Conservation (phyloP, 2,888 invertebrate species). For the Stenotaenia linearis region DNA sequence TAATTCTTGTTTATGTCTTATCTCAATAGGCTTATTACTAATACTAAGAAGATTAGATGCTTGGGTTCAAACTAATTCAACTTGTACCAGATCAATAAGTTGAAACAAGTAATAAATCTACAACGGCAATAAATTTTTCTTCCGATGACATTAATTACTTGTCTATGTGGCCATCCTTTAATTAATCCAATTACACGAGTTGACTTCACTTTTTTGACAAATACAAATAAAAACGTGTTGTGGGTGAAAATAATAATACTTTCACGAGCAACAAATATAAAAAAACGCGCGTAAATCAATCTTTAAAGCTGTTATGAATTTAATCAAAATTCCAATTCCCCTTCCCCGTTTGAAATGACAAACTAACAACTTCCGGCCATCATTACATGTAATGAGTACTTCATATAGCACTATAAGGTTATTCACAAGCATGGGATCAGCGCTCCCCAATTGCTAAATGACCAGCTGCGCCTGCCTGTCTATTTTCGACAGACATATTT, state of each 20-base stretch:
- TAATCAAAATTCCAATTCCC: neutral
- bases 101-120: constrained; percentile 20
- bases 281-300: neutral
- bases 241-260: no score
- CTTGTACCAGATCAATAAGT: constrained; percentile 6
- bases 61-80: constrained; percentile 18
- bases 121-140: neutral
- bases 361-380: constrained; percentile 20
- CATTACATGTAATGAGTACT: constrained; percentile 10
- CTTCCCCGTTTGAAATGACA: neutral
- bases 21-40: constrained; percentile 23
- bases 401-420: neutral
- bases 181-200: neutral
- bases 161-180: neutral
- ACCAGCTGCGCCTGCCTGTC: constrained; percentile 5
- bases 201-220: no score
- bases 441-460: constrained; percentile 21
- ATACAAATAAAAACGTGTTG: no score
- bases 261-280: no score
- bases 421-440: constrained; percentile 4
- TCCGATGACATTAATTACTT: neutral
- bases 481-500: neutral
- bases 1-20: constrained; percentile 20
- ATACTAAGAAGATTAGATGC: constrained; percentile 10
- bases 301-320: neutral